phyloP scores from a whole-genome alignment of 2,797 vertebrate species.

The Darevskia nairensis region DNA sequence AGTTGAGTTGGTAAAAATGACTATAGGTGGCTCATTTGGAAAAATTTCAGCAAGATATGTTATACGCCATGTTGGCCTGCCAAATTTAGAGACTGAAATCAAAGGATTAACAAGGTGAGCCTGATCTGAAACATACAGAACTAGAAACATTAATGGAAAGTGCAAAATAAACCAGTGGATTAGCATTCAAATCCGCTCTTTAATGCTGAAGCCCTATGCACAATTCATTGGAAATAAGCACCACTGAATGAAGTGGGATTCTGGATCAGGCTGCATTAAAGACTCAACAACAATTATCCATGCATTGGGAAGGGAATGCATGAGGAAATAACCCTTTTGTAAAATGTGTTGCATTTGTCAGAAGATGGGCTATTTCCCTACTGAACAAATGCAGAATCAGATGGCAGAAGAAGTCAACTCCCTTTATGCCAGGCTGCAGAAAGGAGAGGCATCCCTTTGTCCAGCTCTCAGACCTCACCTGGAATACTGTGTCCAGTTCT shows the following conservation, averaged over 20 bases:
- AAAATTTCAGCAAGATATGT: conserved; percentile 68
- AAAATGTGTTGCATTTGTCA: conserved; percentile 63
- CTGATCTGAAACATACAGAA: conserved; percentile 48
- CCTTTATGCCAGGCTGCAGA: too few relatives aligned
- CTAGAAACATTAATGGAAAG: conserved; percentile 61
- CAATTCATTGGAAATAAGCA: background rate
- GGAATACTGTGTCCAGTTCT: too few relatives aligned
- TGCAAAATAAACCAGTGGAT: conserved; percentile 33
- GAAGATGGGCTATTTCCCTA: conserved; percentile 66
- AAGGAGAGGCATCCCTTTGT: too few relatives aligned
- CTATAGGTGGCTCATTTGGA: conserved; percentile 60
- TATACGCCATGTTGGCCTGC: conserved; percentile 64
- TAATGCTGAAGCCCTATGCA: background rate
- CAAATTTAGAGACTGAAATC: conserved; percentile 67
- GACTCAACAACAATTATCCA: background rate
- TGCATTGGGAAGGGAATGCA: background rate
- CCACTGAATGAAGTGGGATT: background rate
- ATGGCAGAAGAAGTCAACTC: too few relatives aligned
- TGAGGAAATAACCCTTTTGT: conserved; percentile 42
- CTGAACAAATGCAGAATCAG: conserved; percentile 50
- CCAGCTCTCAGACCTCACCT: too few relatives aligned
- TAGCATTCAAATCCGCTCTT: conserved; percentile 28
- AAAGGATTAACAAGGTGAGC: conserved; percentile 69
- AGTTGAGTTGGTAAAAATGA: conserved; percentile 46
- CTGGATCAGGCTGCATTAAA: background rate